Evolutionary conservation across 64 coral and sea anemone species (phyloP), one percentile per base, ranked within the genome.

Genomic region (Orbicella faveolata): DNA sequence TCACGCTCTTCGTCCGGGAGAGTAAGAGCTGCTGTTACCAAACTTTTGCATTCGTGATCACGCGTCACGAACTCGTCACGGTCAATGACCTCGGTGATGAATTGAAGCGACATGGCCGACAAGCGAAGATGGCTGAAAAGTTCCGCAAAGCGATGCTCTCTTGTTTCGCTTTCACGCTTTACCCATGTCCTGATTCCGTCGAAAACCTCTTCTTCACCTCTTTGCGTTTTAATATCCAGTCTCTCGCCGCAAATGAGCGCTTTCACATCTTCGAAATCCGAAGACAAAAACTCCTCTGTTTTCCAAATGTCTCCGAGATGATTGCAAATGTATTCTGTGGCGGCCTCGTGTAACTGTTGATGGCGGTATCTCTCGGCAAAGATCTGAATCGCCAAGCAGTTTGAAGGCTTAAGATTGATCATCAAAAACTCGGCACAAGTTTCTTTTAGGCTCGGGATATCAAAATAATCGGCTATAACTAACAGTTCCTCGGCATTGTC

Each of bases 1-100:
- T 85, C 82, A 85, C 82, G 82, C 23, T 70, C 82, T 1, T 85
- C 82, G 16, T 69, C 82, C 2, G 82, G 20, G 21, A 52, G 2
- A 85, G 21, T n/a, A 15, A 85, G 63, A 13, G 23, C 39, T 72
- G 18, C 65, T 44, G 65, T 85, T 64, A 70, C 82, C 64, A 53
- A 19, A 85, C 39, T 68, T 69, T 72, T 63, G 23, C 63, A 52
- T 7, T 69, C 65, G 41, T 69, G 82, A 85, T 21, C 70, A 23
- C 37, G 82, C 41, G 82, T 70, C 39, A 85, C 82, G 36, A 85
- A 52, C 39, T 55, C 82, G 82, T 85, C 82, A 85, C 82, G 21
- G 19, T 72, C 19, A 34, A 85, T 85, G 36, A 68, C 21, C 8
- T 72, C 64, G 34, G 10, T 13, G 11, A 85, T 70, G 25, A 72